Base-by-base conservation (phyloP, 1,140 invertebrate genomes). In the Leptinotarsa lineolata region DNA sequence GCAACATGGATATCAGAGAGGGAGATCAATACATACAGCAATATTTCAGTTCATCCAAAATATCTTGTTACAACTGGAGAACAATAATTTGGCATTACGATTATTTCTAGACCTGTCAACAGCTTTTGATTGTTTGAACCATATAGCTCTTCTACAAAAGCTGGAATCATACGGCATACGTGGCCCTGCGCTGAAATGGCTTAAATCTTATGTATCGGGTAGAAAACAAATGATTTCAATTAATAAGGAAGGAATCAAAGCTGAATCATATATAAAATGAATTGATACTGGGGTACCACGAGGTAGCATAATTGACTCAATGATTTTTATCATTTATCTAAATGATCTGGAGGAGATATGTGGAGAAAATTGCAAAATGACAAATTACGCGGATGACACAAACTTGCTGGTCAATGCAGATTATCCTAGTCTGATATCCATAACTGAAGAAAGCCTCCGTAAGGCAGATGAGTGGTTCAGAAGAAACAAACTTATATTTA, bases 381-480 rank as follows among this genome's bases (percentile, higher is more conserved):
- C 20, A 60, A 60, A 60, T 60, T 60, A 11, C 6, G 59, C 59
- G 6, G 59, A 60, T 60, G 59, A 60, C n/a, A 60, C 59, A 60
- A 60, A 60, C 59, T 60, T 60, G 59, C n/a, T 60, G 59, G 21
- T 60, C 6, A 60, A 60, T 60, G 59, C 59, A 60, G 59, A 60
- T 60, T 60, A 60, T 60, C 59, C 59, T n/a, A 60, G 59, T 60
- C 59, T 60, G 59, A 60, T 60, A 60, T 60, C 59, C 59, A 21
- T 60, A 60, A n/a, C n/a, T n/a, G n/a, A n/a, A n/a, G n/a, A n/a
- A n/a, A n/a, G n/a, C n/a, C n/a, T n/a, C n/a, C n/a, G n/a, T n/a
- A n/a, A n/a, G n/a, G n/a, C n/a, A n/a, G n/a, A n/a, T n/a, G n/a
- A n/a, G n/a, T n/a, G n/a, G n/a, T n/a, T n/a, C n/a, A n/a, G n/a